Base-by-base conservation (phyloP, 2,888 invertebrate genomes). In the Mesodorylaimus sp. region DNA sequence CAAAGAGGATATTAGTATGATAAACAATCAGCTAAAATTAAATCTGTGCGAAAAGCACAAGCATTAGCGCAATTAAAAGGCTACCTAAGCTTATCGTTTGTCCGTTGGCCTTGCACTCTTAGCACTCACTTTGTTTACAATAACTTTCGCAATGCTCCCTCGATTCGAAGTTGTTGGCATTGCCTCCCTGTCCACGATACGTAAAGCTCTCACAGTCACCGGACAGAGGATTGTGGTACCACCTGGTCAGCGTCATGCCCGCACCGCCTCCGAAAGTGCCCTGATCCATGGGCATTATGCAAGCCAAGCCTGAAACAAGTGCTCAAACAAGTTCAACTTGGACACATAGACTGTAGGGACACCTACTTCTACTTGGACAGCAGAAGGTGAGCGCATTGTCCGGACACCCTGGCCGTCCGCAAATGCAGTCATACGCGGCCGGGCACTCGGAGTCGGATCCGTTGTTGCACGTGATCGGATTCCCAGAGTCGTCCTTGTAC, bases 361-460 rank as follows among this genome's bases (percentile, higher is more conserved):
- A 10, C 48, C 21, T 24, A 62, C 61, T 61, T 51, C 63, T 50
- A n/a, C 60, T 59, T 1, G 63, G 63, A 55, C 63, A 63, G 51
- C 63, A 63, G 55, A 63, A 63, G 42, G 58, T 60, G 55, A 61
- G 61, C n/a, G 63, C 61, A 55, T 59, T 60, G 43, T 61, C 61
- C 5, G 61, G 60, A 52, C 63, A 64, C 50, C 61, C 62, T 44
- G 63, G 62, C 21, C 57, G 57, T 51, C 61, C 61, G 52, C 63
- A 63, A 47, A 63, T 61, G 50, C 63, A 63, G 47, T 63, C 63
- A 51, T 63, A 63, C 21, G 62, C 56, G 19, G 59, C 49, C 5
- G 45, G 45, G 25, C 50, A 45, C 26, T 26, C 32, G 16, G 7
- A 7, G 32, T 32, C 32, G 10, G 16, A 32, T 16, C 32, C 32